Evolutionary conservation across 2,797 vertebrate species (phyloP), one percentile per base, ranked within the genome.

Genomic region (Eleutherodactylus coqui): DNA sequence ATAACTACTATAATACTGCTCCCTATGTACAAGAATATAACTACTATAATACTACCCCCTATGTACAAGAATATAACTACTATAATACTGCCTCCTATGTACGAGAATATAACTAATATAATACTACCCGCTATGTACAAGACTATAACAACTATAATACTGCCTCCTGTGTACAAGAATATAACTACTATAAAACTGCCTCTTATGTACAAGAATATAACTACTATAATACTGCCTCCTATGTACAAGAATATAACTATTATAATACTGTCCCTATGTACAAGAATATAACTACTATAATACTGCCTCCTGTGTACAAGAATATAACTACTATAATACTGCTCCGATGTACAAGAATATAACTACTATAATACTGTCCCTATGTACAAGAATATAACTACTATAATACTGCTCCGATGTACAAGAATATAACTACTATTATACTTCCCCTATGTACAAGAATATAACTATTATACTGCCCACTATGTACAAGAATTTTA

Each of bases 1-100:
- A 62, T 62, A 62, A 62, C 58, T 62, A 62, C 58, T 62, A 62
- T 62, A 62, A 62, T 62, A 62, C 58, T 62, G 58, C 58, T 3
- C 14, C 58, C 58, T 62, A 32, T 62, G 11, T 62, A 62, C 58
- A 62, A 62, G 58, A 62, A 62, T 62, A 62, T 62, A 62, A 62
- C 58, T 62, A 62, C 58, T 62, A 62, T 62, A 62, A 62, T 62
- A 62, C 58, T 62, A 27, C 58, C 16, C n/a, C 58, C 58, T 62
- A 62, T 62, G 11, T 62, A 62, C 58, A 62, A 32, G 58, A 62
- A 62, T 62, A 62, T 62, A 62, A 62, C 58, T 62, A 62, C 58
- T 62, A 62, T 62, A 62, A 62, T 62, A 62, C 58, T 62, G 58
- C 27, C n/a, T 6, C 58, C 58, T 62, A 62, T 58, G 8, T 58